Evolutionary conservation across 2,797 vertebrate genomes (phyloP), one percentile per base, ranked within the genome.

Genomic region (Selene dorsalis): DNA sequence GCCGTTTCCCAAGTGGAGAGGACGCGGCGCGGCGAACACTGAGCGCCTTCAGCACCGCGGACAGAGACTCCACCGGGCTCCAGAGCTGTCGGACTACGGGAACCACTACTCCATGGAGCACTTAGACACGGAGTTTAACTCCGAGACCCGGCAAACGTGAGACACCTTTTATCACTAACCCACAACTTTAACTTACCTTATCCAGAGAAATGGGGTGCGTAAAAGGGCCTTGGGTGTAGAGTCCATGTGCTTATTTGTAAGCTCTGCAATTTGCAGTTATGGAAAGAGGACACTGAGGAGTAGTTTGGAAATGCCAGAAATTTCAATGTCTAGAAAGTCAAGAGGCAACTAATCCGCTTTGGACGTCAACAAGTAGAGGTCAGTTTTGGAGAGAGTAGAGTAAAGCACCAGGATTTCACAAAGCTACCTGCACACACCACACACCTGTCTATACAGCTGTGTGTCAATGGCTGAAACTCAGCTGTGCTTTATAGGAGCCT

Each of bases 1-100:
- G 16, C 78, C 80, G 70, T 75, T 84, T 20, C 88, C 90, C 63
- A 89, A 85, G 79, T 89, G 91, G 88, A 90, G 88, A 47, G 88
- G 91, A 85, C 85, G 91, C 70, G 82, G 88, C 11, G 77, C 85
- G 17, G 86, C 77, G 39, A 82, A n/a, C 58, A 48, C 88, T 0
- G 89, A 91, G 82, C 83, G 84, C 65, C 24, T 92, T 87, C 92
- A 93, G 92, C 88, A 94, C 93, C 93, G 75, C 22, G 93, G 93
- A 93, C 89, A 93, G 90, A 72, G 90, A 45, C 74, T 73, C 61
- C 76, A 58, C 16, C 55, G 81, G 72, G 65, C 70, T 52, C 75
- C 85, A 39, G 87, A 85, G 79, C 68, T 75, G 17, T 28, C 73
- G 52, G 90, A 91, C 47, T 73, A 73, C 20, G 89, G 84, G 66